These are phyloP conservation scores for Acheta domesticus DNA, from an alignment of 2,888 invertebrate genomes.

Conservation along the genomic window DNA sequence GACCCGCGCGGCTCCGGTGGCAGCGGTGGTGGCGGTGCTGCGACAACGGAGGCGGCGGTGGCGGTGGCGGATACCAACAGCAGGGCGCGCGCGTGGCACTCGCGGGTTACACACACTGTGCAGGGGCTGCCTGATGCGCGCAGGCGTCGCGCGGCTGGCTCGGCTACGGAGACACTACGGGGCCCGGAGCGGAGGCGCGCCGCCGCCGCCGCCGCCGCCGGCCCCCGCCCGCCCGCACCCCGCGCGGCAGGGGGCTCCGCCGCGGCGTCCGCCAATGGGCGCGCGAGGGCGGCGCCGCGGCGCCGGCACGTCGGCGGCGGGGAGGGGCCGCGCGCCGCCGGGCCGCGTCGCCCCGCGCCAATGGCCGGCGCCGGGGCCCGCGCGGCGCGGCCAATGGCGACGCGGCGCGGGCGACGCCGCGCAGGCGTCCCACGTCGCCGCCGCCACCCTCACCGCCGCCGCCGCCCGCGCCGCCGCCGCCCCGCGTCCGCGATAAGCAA, in stretches of 20 bases:
- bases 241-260: too few species aligned
- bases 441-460: neutral
- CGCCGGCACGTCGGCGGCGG: neutral
- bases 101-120: too few species aligned
- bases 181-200: neutral
- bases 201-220: conserved; percentile 21
- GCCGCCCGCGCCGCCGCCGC: neutral
- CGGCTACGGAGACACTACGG: neutral
- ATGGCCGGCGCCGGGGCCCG: neutral
- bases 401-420: neutral
- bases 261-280: neutral
- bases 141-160: conserved; percentile 20
- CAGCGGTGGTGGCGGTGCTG: too few species aligned
- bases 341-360: neutral
- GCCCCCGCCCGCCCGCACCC: neutral
- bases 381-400: neutral
- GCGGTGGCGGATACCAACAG: too few species aligned
- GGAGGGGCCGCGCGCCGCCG: neutral
- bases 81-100: too few species aligned
- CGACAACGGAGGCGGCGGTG: too few species aligned
- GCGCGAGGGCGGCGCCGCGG: neutral
- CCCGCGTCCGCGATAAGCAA: conserved; percentile 4
- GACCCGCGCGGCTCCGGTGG: neutral
- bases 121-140: too few species aligned
- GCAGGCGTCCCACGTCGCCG: neutral